Percentiles rank a stretch among this genome's conserved stretches.
Evolutionary conservation across 2,888 invertebrate species (phyloP).

Genomic region (Hypena proboscidalis): DNA sequence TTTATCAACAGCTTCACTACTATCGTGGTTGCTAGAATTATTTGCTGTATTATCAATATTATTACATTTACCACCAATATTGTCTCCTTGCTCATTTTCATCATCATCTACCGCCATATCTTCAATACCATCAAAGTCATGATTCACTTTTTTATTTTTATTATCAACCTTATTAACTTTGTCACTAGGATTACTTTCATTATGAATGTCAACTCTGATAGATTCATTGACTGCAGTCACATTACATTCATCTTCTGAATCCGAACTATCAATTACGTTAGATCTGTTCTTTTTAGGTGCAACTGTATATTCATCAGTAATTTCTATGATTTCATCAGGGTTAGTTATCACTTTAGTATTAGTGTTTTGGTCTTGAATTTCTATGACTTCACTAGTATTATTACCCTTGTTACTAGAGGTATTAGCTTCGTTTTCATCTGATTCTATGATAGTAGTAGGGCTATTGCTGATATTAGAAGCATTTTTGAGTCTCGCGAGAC

Average conservation of each 20-base stretch:
- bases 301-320: conserved; percentile 2
- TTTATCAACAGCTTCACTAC: conserved; percentile 8
- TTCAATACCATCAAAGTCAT: neutral
- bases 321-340: conserved; percentile 3
- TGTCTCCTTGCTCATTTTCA: neutral
- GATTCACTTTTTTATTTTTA: neutral
- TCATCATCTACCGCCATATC: neutral
- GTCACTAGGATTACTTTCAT: conserved; percentile 9
- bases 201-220: conserved; percentile 46
- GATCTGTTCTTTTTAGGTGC: conserved; percentile 14
- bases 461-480: neutral
- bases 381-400: conserved; percentile 12
- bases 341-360: too few species aligned
- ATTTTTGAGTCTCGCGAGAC: conserved; percentile 81
- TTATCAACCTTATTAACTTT: conserved; percentile 34
- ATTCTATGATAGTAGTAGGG: conserved; percentile 1
- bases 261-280: conserved; percentile 37
- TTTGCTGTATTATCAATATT: conserved; percentile 7
- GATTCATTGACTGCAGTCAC: conserved; percentile 42
- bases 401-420: conserved; percentile 6
- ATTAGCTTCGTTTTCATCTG: conserved; percentile 13
- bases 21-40: conserved; percentile 8
- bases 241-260: conserved; percentile 52
- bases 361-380: conserved; percentile 7
- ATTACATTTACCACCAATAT: neutral